Percentiles rank a stretch among this genome's conserved stretches.
Evolutionary conservation across 2,888 invertebrate genomes (phyloP).

Genomic region (Drosophila neotestacea): DNA sequence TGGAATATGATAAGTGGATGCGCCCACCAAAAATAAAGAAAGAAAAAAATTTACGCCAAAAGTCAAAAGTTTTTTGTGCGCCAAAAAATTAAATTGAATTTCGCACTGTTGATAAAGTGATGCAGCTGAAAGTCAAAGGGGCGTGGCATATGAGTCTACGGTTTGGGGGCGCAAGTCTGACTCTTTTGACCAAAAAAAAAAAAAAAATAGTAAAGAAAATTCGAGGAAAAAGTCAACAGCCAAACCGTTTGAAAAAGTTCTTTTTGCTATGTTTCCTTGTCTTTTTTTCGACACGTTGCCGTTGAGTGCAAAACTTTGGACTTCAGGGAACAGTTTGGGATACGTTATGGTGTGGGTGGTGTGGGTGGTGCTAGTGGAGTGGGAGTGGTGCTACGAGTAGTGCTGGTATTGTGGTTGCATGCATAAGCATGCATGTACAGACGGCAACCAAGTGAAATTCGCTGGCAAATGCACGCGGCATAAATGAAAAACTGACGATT

Average conservation of each 20-base stretch:
- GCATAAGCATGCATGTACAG: constrained; percentile 40
- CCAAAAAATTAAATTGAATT: constrained; percentile 79
- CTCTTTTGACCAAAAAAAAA: constrained; percentile 29
- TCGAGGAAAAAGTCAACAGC: constrained; percentile 57
- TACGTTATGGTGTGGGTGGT: not conserved
- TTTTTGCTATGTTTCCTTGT: constrained; percentile 19
- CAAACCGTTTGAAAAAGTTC: constrained; percentile 59
- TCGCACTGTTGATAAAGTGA: constrained; percentile 72
- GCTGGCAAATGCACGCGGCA: constrained; percentile 17
- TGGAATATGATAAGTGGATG: constrained; percentile 74
- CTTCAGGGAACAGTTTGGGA: constrained; percentile 26
- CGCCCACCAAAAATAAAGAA: constrained; percentile 10
- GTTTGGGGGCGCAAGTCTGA: constrained; percentile 8
- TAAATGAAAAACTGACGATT: constrained; percentile 17
- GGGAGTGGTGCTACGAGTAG: not conserved
- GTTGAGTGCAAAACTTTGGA: constrained; percentile 66
- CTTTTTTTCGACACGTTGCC: constrained; percentile 28
- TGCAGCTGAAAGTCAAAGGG: constrained; percentile 39
- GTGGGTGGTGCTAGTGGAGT: not conserved
- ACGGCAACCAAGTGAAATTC: constrained; percentile 34
- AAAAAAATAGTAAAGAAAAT: not conserved
- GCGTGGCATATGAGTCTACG: constrained; percentile 32
- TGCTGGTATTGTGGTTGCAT: constrained; percentile 9
- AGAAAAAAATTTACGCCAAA: not conserved
- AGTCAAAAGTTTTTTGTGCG: constrained; percentile 46